phyloP scores from a whole-genome alignment of 2,113 vertebrate species.

The Phylloscopus whistleri region DNA sequence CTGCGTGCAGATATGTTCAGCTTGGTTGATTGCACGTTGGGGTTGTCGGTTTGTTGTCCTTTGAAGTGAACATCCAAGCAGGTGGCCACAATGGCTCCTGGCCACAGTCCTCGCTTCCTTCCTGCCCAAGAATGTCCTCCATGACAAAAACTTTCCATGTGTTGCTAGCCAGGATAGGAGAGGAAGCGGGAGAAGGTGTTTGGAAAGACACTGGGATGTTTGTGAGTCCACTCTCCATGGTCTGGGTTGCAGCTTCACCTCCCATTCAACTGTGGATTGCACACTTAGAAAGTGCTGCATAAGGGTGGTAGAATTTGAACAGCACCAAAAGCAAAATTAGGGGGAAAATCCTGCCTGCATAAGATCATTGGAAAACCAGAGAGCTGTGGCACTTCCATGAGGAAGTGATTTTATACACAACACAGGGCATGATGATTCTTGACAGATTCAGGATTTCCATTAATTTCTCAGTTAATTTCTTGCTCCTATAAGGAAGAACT shows the following conservation, averaged over 20 bases:
- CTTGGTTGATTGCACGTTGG: background rate
- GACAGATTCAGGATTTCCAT: background rate
- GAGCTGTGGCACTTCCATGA: background rate
- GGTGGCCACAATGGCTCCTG: background rate
- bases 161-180: background rate
- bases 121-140: background rate
- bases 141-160: conserved; percentile 10
- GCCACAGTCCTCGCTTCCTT: background rate
- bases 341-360: background rate
- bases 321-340: background rate
- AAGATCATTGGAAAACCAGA: background rate
- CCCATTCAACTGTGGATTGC: background rate
- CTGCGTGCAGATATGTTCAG: background rate
- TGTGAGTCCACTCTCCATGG: background rate
- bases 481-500: background rate
- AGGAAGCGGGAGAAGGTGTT: background rate
- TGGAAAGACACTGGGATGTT: background rate
- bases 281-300: background rate
- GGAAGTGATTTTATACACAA: background rate
- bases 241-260: background rate
- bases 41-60: background rate
- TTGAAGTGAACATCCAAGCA: background rate
- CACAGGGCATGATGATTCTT: background rate
- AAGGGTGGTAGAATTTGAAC: background rate
- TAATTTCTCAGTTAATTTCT: background rate